Evolutionary conservation across 2,797 vertebrate species (phyloP), one percentile per base, ranked within the genome.

Genomic region (Halcyon badia): DNA sequence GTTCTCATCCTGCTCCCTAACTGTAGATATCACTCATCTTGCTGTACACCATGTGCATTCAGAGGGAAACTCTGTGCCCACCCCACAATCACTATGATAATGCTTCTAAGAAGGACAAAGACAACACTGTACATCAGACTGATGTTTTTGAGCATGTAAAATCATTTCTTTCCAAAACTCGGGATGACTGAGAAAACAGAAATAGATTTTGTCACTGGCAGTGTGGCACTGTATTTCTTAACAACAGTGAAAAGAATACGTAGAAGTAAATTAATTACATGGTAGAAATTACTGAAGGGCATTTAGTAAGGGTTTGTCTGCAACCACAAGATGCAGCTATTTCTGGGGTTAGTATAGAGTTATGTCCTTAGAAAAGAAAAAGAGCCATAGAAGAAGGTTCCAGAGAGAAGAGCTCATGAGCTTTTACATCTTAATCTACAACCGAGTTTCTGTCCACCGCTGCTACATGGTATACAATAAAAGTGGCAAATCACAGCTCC

Each of bases 31-130:
- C 68, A 42, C 20, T 51, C 24, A 42, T 31, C 58, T 68, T 51
- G n/a, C 28, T 5, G 1, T 54, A 30, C 22, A 51, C 16, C 18
- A 49, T 3, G 6, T 60, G 44, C 2, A 0, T 35, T 77, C 49
- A 57, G 31, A 87, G 16, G 41, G 33, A 81, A 83, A 54, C 14
- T 49, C 35, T 60, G 41, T 68, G 12, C 35, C 11, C 19, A 35
- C 10, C 6, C 41, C 58, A 71, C 37, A 87, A 84, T 65, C 11
- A 54, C 33, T 57, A 22, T 8, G 83, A 46, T 26, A 83, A 83
- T 18, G 33, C 13, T 49, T 57, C n/a, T 60, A 61, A 71, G 42
- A 44, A 81, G 28, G 42, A 42, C 20, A 79, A 90, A 80, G 56
- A 77, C 18, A 72, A 64, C 31, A 71, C 64, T 65, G 24, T 39